Base-by-base conservation (phyloP, 2,113 vertebrate species). In the Gambusia holbrooki region DNA sequence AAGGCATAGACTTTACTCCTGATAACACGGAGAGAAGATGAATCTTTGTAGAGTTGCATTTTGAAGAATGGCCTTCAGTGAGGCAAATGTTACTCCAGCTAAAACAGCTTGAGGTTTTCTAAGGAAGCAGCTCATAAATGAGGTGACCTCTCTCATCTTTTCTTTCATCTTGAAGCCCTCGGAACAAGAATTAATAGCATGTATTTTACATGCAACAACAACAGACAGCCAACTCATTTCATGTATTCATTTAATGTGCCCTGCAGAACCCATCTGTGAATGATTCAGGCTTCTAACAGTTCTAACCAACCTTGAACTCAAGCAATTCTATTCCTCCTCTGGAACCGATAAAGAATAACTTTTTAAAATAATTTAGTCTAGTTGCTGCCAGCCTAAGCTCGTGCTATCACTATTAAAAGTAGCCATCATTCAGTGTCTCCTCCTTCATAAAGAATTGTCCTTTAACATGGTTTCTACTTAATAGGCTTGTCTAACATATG, bases 191-290 rank as follows among this genome's bases (percentile, higher is more conserved):
- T 76, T 80, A 80, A 84, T 79, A 80, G 81, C 61, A 82, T 78
- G 73, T 76, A 78, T 87, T 80, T 81, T 77, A 80, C 32, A 77
- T 66, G 29, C 66, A 62, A 27, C 54, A 87, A 83, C 80, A 87
- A 83, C 80, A 48, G 15, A 48, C 83, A 81, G 81, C 42, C 68
- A 25, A 32, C 65, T 82, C 70, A 73, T 79, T 65, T 76, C 51
- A 25, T 75, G 69, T 45, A 10, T 71, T 74, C 27, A 61, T 65
- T 76, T 80, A 77, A 84, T 77, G 67, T 58, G 45, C 19, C 80
- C 68, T 42, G 65, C 64, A 79, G 66, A 85, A 80, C 60, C 67
- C 45, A 19, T 66, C 66, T 66, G 73, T 83, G 72, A 87, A 81
- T 75, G 62, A 75, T 82, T 80, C 62, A 71, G 42, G 10, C 17